These are phyloP conservation scores for Cyphomyrus discorhynchus DNA, from an alignment of 2,113 vertebrate species.

Conservation along the genomic window DNA sequence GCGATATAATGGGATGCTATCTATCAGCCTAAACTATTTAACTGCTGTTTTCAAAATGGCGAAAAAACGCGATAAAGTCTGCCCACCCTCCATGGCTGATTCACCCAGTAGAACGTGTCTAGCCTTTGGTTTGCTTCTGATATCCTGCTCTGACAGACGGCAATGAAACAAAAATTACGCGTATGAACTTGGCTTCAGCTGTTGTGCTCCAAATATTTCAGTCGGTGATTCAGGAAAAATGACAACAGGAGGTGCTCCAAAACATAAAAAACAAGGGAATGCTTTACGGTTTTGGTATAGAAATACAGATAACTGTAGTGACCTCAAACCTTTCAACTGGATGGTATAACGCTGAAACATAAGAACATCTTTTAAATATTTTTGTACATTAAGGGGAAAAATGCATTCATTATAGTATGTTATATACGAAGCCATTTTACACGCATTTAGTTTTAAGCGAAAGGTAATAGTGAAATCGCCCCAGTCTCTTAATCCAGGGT, in stretches of 20 bases:
- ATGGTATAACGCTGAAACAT: neutral
- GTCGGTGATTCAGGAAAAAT: neutral
- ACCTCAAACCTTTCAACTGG: neutral
- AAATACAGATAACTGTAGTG: neutral
- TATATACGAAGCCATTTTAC: neutral
- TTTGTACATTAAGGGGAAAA: neutral
- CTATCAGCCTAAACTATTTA: constrained; percentile 19
- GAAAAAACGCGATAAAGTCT: constrained; percentile 22
- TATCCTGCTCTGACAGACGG: neutral
- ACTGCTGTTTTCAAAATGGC: constrained; percentile 26
- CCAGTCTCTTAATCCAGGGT: neutral
- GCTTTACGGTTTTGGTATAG: neutral
- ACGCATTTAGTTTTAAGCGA: neutral
- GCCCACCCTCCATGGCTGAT: constrained; percentile 25
- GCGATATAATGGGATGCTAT: constrained; percentile 2
- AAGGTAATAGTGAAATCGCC: neutral
- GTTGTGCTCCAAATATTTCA: neutral
- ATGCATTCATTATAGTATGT: neutral
- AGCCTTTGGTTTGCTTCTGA: neutral
- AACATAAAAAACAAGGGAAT: neutral
- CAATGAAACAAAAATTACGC: neutral
- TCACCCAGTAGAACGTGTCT: neutral
- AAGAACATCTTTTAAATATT: neutral
- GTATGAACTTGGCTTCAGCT: neutral
- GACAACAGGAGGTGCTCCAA: neutral